Percentiles rank a stretch among this genome's conserved stretches.
Evolutionary conservation across 2,888 invertebrate genomes (phyloP).

Genomic region (Chalcosyrphus nemorum): DNA sequence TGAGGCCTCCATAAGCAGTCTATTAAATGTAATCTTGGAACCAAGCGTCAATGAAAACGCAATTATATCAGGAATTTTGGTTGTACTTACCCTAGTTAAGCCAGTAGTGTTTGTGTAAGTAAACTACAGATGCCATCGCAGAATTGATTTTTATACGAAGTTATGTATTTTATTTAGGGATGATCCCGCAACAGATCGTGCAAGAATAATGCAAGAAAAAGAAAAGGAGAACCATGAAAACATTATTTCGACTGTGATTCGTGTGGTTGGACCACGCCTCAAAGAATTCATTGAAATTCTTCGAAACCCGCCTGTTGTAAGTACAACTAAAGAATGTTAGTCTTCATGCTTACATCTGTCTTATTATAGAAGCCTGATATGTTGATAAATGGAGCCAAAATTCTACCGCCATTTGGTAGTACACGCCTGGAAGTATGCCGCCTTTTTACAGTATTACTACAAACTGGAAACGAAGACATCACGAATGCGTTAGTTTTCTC

Average conservation of each 20-base stretch:
- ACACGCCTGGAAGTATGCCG: constrained; percentile 91
- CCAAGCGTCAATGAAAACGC: constrained; percentile 87
- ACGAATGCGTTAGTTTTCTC: constrained; percentile 85
- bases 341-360: too few species aligned
- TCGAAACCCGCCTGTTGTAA: constrained; percentile 88
- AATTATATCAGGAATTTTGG: constrained; percentile 90
- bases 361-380: constrained; percentile 84
- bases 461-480: constrained; percentile 88
- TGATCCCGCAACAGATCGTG: constrained; percentile 80
- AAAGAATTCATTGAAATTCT: constrained; percentile 87
- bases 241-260: constrained; percentile 85
- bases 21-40: constrained; percentile 90
- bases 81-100: constrained; percentile 88
- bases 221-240: constrained; percentile 85
- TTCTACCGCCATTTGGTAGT: constrained; percentile 90
- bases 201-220: constrained; percentile 78
- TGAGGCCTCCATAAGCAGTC: constrained; percentile 85
- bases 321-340: too few species aligned
- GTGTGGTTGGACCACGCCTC: constrained; percentile 86
- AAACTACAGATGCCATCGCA: background rate
- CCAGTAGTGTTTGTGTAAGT: constrained; percentile 79
- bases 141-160: too few species aligned
- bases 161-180: constrained; percentile 78
- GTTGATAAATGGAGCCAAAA: constrained; percentile 87
- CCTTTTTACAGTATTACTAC: constrained; percentile 89